Percentiles rank a stretch among this genome's conserved stretches.
phyloP scores from a whole-genome alignment of 2,797 vertebrate species.

The Molothrus ater region DNA sequence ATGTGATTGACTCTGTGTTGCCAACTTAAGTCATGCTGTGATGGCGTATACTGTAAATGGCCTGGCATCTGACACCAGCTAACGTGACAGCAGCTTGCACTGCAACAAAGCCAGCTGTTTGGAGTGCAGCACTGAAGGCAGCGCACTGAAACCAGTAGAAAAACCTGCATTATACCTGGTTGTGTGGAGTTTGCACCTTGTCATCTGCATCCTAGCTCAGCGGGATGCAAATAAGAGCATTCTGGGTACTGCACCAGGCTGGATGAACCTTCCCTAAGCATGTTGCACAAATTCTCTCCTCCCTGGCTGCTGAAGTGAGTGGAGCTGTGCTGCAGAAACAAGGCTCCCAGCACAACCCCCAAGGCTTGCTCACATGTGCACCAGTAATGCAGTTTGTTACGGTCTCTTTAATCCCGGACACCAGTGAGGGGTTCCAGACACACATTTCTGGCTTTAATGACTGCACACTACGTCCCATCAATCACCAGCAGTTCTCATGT shows the following conservation, averaged over 20 bases:
- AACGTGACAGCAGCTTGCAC: conserved; percentile 7
- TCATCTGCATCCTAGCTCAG: background rate
- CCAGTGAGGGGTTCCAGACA: background rate
- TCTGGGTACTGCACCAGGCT: background rate
- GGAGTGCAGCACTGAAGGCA: background rate
- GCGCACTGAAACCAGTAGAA: background rate
- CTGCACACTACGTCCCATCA: background rate
- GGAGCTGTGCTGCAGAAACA: background rate
- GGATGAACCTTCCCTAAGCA: background rate
- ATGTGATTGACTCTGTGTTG: conserved; percentile 47
- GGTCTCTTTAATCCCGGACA: background rate
- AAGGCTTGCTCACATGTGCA: background rate
- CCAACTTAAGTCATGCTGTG: conserved; percentile 50
- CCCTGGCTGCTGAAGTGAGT: background rate
- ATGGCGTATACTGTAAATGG: conserved; percentile 53
- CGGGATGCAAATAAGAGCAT: background rate
- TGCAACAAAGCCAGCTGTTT: conserved; percentile 13
- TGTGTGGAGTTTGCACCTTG: background rate
- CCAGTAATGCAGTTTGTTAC: background rate
- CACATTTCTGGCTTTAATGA: background rate
- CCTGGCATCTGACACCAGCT: conserved; percentile 63
- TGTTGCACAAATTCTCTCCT: background rate
- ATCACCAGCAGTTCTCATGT: background rate
- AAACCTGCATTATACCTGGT: background rate
- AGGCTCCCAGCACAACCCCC: background rate